These are phyloP conservation scores for Rhagonycha lutea DNA, from an alignment of 2,888 invertebrate species.

Conservation along the genomic window DNA sequence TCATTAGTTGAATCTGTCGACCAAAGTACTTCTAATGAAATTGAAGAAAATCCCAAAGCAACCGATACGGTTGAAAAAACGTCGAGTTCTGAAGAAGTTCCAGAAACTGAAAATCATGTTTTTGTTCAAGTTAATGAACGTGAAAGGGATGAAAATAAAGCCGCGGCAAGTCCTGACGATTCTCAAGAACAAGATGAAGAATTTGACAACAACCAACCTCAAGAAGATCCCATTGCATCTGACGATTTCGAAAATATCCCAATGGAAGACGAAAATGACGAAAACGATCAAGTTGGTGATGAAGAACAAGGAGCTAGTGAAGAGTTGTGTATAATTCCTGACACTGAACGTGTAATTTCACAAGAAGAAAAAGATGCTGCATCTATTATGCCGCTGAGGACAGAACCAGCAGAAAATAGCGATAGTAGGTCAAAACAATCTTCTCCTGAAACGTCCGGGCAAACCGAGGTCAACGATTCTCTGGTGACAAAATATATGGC, in stretches of 20 bases:
- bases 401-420: neutral
- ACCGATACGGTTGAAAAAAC: slow-evolving; percentile 16
- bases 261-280: slow-evolving; percentile 55
- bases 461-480: neutral
- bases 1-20: neutral
- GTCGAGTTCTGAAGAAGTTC: neutral
- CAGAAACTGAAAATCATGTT: slow-evolving; percentile 27
- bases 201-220: neutral
- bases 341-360: slow-evolving; percentile 68
- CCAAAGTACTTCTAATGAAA: neutral
- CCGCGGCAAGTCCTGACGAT: neutral
- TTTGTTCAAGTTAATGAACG: slow-evolving; percentile 35
- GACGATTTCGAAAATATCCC: slow-evolving; percentile 41
- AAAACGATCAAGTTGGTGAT: slow-evolving; percentile 46
- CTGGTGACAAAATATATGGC: slow-evolving; percentile 40
- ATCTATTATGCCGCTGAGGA: slow-evolving; percentile 42
- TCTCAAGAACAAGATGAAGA: neutral
- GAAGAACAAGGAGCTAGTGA: slow-evolving; percentile 64
- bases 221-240: slow-evolving; percentile 34
- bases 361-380: slow-evolving; percentile 70
- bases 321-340: slow-evolving; percentile 70
- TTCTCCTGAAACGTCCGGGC: neutral
- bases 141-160: slow-evolving; percentile 29
- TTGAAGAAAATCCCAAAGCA: neutral
- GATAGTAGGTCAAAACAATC: neutral